A percentile compares a stretch with the other conserved stretches of the same genome.
Evolutionary conservation across 2,113 vertebrate species (phyloP).

Genomic region (Pteruthius melanotis): DNA sequence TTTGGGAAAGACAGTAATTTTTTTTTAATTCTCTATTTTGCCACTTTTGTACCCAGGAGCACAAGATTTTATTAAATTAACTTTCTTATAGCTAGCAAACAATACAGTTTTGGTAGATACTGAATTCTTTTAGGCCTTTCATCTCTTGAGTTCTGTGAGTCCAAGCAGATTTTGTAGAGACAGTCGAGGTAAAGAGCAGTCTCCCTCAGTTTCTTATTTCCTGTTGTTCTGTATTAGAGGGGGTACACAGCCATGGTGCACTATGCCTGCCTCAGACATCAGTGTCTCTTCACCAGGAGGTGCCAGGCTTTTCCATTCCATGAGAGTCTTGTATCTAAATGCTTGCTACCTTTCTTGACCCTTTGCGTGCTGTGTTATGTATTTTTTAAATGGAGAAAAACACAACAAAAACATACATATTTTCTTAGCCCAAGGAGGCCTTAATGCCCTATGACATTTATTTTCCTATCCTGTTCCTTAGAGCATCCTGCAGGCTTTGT

Average conservation of each 20-base stretch:
- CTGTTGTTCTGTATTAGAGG: background rate
- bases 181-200: background rate
- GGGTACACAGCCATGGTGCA: background rate
- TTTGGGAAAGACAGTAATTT: background rate
- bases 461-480: background rate
- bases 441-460: background rate
- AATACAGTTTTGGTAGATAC: background rate
- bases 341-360: background rate
- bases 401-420: accelerated
- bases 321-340: background rate
- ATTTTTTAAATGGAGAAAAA: background rate
- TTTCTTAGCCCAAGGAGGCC: background rate
- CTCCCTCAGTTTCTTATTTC: background rate
- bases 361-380: background rate
- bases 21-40: background rate
- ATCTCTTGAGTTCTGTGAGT: background rate
- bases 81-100: background rate
- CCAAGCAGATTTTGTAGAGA: background rate
- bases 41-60: background rate
- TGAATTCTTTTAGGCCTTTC: background rate
- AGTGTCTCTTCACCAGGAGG: background rate
- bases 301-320: background rate
- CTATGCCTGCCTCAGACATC: background rate
- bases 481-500: background rate
- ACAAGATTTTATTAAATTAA: background rate